A percentile compares a stretch with the other conserved stretches of the same genome.
phyloP scores from a whole-genome alignment of 35 echinoderm and acorn worm species.

The Anneissia japonica region DNA sequence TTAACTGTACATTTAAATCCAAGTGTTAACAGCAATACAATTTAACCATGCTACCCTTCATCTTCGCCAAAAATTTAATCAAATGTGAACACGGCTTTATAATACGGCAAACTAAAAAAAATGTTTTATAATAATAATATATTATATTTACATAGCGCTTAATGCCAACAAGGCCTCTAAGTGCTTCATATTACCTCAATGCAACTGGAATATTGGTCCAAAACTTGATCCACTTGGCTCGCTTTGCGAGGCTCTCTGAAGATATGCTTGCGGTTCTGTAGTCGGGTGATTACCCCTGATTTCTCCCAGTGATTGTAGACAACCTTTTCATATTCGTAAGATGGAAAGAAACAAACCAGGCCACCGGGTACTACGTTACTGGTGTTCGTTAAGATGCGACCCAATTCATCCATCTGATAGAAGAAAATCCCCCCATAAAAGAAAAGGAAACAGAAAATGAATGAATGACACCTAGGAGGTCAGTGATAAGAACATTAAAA shows the following conservation, averaged over 20 bases:
- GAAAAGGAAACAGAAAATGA: not conserved
- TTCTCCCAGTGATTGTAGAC: slow-evolving; percentile 77
- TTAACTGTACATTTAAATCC: no score
- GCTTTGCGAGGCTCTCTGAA: slow-evolving; percentile 87
- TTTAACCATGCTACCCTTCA: no score
- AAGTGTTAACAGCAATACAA: no score
- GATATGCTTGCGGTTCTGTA: slow-evolving; percentile 69
- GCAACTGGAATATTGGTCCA: slow-evolving; percentile 61
- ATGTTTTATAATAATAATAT: no score
- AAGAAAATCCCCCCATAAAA: not conserved
- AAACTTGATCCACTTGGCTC: slow-evolving; percentile 71
- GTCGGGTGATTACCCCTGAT: slow-evolving; percentile 56
- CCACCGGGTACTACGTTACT: slow-evolving; percentile 87
- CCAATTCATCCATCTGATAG: slow-evolving; percentile 89
- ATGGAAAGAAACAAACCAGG: slow-evolving; percentile 94
- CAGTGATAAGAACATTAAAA: no score
- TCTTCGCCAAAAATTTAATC: no score
- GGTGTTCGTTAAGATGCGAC: slow-evolving; percentile 68
- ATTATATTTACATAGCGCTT: no score
- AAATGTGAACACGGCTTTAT: no score
- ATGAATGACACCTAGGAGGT: no score
- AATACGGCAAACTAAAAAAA: no score
- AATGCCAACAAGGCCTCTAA: no score
- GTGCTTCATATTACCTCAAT: no score
- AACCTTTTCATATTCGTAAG: slow-evolving; percentile 88